Evolutionary conservation across 2,113 vertebrate species (phyloP), one percentile per base, ranked within the genome.

Genomic region (Rallus limicola): DNA sequence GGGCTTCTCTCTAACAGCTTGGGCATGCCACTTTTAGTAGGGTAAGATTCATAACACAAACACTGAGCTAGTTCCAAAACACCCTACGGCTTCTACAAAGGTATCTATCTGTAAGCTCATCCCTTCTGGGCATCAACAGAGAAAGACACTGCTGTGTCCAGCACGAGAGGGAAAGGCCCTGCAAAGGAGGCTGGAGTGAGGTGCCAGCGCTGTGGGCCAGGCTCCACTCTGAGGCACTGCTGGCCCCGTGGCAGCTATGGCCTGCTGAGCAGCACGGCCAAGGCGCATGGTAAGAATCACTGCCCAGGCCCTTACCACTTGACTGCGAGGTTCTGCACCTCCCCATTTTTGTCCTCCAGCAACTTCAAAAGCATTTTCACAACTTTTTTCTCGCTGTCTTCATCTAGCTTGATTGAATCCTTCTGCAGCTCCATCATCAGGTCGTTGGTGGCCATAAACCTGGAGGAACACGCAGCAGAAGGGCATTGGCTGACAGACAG

Each of bases 381-480:
- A 63, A 99, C 98, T 86, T 99, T 99, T 78, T 98, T 99, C 96
- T 99, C 99, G 0, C 99, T 99, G 95, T 99, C 99, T 96, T 99
- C 99, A 16, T 99, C 99, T 90, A 99, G 97, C 84, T 99, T 99
- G 71, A 99, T 99, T 16, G 99, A 99, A 95, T 99, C 99, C 90
- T 99, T 99, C 98, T 99, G 99, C 82, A 99, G 97, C 97, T 99
- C 99, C 53, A 99, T 95, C 99, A 99, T 99, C 97, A 99, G 97
- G 96, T 99, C 99, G 3, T 99, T 99, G 42, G 99, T 99, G 87
- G 99, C 99, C 99, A 99, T 99, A 96, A 99, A 99, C 95, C 99
- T 99, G 87, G 18, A 69, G 55, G 28, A 33, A 72, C 25, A 89
- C 1, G 69, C 0, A 71, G 53, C 44, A 90, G 11, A 63, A 77